Evolutionary conservation across 2,797 vertebrate genomes (phyloP).

Genomic region (Acanthurus tractus): DNA sequence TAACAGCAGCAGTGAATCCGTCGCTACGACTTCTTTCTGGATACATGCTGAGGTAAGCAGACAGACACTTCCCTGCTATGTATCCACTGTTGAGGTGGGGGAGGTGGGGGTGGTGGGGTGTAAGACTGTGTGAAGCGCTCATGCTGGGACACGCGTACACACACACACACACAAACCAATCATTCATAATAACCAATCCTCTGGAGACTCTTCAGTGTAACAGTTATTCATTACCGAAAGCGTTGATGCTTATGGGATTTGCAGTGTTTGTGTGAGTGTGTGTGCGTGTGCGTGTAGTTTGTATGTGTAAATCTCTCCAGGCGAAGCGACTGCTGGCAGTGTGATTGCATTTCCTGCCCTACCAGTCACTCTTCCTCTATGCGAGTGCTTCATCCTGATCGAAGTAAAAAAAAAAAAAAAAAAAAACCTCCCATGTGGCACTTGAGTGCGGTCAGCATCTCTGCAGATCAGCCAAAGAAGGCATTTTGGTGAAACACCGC

Average conservation of each 20-base stretch:
- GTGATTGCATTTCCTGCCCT: constrained; percentile 21
- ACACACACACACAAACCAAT: constrained; percentile 26
- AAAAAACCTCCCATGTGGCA: constrained; percentile 17
- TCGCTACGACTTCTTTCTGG: constrained; percentile 50
- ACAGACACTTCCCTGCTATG: constrained; percentile 57
- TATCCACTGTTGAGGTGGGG: constrained; percentile 56
- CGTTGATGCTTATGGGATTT: constrained; percentile 64
- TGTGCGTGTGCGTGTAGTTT: constrained; percentile 24
- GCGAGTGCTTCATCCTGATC: constrained; percentile 27
- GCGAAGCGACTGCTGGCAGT: constrained; percentile 14
- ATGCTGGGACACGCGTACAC: constrained; percentile 36
- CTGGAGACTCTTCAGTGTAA: constrained; percentile 68
- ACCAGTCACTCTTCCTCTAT: neutral
- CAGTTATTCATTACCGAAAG: constrained; percentile 76
- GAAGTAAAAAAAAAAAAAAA: no score
- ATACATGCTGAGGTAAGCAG: constrained; percentile 75
- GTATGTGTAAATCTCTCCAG: constrained; percentile 21
- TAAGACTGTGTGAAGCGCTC: constrained; percentile 58
- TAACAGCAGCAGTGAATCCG: constrained; percentile 66
- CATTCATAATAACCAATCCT: constrained; percentile 63
- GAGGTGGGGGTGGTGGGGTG: constrained; percentile 17
- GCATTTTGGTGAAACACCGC: constrained; percentile 6
- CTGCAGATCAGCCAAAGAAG: constrained; percentile 14
- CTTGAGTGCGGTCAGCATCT: constrained; percentile 25
- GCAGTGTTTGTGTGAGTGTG: constrained; percentile 24